Base-by-base conservation (phyloP, 2,797 vertebrate genomes). In the Bryconaethiops microstoma region DNA sequence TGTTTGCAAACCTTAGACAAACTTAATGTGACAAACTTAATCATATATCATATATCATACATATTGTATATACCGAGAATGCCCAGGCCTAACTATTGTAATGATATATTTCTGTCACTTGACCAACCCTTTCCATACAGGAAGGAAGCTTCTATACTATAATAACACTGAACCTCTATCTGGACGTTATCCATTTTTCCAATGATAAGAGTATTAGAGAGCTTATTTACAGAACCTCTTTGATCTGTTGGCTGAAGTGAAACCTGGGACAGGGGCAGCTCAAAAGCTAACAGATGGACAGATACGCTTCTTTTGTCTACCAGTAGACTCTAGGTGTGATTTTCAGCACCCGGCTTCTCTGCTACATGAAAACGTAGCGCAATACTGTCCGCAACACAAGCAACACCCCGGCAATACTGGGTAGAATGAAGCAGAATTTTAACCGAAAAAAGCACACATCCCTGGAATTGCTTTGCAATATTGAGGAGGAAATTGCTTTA, bases 241-340 rank as follows among this genome's bases (percentile, higher is more conserved):
- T 68, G 65, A 12, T 69, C 64, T 77, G 85, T 77, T 84, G 81
- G 85, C 29, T 1, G 29, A 21, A 74, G 83, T 85, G 84, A 92
- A 89, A 88, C 86, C 86, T 83, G 70, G 89, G 82, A 89, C 84
- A 87, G 83, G 87, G 86, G 89, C 90, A 92, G 89, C 82, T 64
- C 85, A 50, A 50, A 82, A 82, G 83, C 86, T 82, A 87, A 86
- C 74, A n/a, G 39, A 48, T 73, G 79, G 63, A 50, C 85, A 84
- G 80, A 88, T 84, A 81, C 40, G 65, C 65, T 68, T 68, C 60
- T 78, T 64, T 88, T 81, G 82, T 71, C 79, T 88, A 84, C 85
- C 88, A 88, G 83, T 54, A 78, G 84, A 77, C 74, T 77, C 77
- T 74, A 72, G 80, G 85, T 90, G 87, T 88, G 87, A 90, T 86